phyloP scores from a whole-genome alignment of 2,797 vertebrate species.

The Acridotheres tristis region DNA sequence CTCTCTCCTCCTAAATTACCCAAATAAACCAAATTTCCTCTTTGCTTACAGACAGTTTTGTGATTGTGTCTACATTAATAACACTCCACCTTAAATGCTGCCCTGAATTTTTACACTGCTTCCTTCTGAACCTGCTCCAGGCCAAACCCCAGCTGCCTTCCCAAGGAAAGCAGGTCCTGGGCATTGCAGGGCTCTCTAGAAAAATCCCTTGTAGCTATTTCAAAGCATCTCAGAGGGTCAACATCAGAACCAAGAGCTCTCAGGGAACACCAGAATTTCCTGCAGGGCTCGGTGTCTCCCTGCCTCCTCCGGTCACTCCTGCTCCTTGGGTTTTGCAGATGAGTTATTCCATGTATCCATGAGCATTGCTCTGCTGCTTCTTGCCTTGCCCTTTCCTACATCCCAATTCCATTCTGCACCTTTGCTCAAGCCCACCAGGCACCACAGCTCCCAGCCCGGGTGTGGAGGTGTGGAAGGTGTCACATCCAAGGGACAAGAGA shows the following conservation, averaged over 20 bases:
- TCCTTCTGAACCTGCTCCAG: not conserved
- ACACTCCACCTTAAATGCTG: not conserved
- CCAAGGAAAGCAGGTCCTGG: not conserved
- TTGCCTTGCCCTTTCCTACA: not conserved
- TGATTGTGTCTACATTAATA: not conserved
- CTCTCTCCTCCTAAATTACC: not conserved
- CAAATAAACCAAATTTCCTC: not conserved
- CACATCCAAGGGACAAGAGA: not conserved
- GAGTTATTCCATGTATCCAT: not conserved
- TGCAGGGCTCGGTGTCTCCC: rapidly evolving
- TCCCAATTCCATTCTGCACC: not conserved
- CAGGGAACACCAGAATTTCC: not conserved
- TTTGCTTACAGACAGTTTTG: not conserved
- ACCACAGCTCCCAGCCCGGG: not conserved
- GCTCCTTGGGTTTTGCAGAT: not conserved
- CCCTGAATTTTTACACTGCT: not conserved
- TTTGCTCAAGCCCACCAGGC: rapidly evolving
- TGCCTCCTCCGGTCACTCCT: not conserved
- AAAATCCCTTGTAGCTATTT: not conserved
- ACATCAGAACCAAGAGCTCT: not conserved
- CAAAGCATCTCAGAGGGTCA: not conserved
- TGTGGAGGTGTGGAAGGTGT: not conserved
- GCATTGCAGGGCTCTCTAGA: not conserved
- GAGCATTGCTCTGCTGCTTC: not conserved
- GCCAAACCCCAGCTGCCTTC: not conserved